These are phyloP conservation scores for Tenthredo amoena DNA, from an alignment of 2,888 invertebrate genomes.

Conservation along the genomic window DNA sequence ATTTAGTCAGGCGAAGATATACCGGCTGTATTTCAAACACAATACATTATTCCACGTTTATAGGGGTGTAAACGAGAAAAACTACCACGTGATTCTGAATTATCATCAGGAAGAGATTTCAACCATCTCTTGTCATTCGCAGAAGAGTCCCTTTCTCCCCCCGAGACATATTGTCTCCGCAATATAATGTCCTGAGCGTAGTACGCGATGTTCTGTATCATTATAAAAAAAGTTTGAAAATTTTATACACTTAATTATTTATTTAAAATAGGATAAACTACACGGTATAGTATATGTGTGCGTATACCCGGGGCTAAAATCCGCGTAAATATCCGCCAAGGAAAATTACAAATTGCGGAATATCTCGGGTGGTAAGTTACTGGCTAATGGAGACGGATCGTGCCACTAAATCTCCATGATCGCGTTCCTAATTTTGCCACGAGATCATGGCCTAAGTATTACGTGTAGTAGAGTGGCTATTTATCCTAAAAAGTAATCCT, in stretches of 20 bases:
- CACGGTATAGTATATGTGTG: background rate
- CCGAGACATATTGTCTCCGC: slow-evolving; percentile 16
- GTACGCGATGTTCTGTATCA: no score
- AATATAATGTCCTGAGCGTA: background rate
- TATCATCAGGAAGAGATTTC: background rate
- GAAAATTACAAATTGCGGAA: slow-evolving; percentile 4
- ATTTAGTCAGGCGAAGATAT: background rate
- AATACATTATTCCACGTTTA: background rate
- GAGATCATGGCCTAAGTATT: slow-evolving; percentile 20
- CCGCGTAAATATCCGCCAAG: background rate
- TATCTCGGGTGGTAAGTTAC: background rate
- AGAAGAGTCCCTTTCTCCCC: slow-evolving; percentile 1
- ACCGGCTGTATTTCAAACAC: background rate
- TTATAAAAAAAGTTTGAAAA: no score
- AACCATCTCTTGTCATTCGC: slow-evolving; percentile 21
- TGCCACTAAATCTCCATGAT: slow-evolving; percentile 41
- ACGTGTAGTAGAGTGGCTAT: slow-evolving; percentile 1
- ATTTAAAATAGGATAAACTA: background rate
- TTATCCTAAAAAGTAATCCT: background rate
- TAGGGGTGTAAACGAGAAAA: background rate
- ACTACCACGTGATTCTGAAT: slow-evolving; percentile 2
- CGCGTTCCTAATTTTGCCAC: slow-evolving; percentile 5
- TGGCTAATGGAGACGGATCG: slow-evolving; percentile 44
- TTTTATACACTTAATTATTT: background rate
- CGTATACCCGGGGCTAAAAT: background rate